Base-by-base conservation (phyloP, 2,888 invertebrate species). In the Alcis repandata region DNA sequence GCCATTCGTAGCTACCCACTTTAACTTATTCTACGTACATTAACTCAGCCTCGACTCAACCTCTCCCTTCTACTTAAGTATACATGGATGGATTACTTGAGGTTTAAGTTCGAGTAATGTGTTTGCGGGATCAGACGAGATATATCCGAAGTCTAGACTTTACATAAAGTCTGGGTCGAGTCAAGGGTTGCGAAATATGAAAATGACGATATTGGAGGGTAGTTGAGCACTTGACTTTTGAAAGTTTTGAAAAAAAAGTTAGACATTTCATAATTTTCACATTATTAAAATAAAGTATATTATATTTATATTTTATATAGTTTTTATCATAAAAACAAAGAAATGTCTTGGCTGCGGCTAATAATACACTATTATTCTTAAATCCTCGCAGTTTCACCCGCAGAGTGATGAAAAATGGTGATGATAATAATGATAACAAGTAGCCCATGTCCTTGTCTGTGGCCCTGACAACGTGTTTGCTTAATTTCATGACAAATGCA, bases 141-240 rank as follows among this genome's bases (percentile, higher is more conserved):
- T 49, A 20, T 20, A 45, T 59, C 59, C 54, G 49, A 11, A 19
- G 46, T 53, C 63, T 64, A 64, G 64, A 59, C 64, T 59, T 64
- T 64, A 32, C 49, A 48, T 56, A 59, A 46, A 46, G 54, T 49
- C 36, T 59, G 33, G 22, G 33, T 17, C 49, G 36, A 49, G 54
- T 48, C 32, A 15, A 38, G 19, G 15, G 6, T 19, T 51, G 10
- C 7, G 13, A 10, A 33, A 33, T 38, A 19, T 38, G 10, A 19
- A 51, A 20, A 36, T 36, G 19, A 13, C 36, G 13, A n/a, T 49
- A 36, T 51, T 36, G 11, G 11, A 36, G 6, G 27, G 27, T 27
- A 6, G 3, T 4, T 6, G 27, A 4, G 27, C 27, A 27, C 27
- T 27, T 27, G 27, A 27, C 27, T 2, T 45, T 2, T 20, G 20